Percentiles rank a stretch among this genome's conserved stretches.
Conservation (phyloP, 2,888 invertebrate genomes). For the Drosophila cognata region DNA sequence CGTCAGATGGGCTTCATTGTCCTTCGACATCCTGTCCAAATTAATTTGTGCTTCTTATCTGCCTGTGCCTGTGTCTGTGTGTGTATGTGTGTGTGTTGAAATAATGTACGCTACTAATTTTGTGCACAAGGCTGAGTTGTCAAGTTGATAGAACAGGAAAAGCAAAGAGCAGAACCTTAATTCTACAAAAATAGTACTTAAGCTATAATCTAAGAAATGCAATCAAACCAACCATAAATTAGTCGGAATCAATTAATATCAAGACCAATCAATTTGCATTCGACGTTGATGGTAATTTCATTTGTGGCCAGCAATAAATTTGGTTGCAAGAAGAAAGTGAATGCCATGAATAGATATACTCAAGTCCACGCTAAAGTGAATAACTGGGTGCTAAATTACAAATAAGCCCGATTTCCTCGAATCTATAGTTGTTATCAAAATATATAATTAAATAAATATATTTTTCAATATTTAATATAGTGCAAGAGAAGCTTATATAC, state of each 20-base stretch:
- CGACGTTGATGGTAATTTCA: slow-evolving; percentile 52
- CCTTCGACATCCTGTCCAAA: slow-evolving; percentile 5
- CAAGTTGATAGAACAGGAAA: background rate
- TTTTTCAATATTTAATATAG: background rate
- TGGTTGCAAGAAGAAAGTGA: slow-evolving; percentile 11
- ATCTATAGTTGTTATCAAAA: background rate
- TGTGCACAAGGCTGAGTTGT: slow-evolving; percentile 3
- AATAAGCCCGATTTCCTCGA: background rate
- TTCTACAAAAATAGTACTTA: background rate
- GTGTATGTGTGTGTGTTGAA: slow-evolving; percentile 3
- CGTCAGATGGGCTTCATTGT: slow-evolving; percentile 61
- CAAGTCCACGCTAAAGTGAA: background rate
- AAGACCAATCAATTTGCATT: slow-evolving; percentile 42
- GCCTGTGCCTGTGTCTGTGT: background rate
- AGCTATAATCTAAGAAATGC: slow-evolving; percentile 13
- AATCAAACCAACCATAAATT: slow-evolving; percentile 22
- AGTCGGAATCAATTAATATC: slow-evolving; percentile 36
- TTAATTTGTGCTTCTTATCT: background rate
- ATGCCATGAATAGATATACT: slow-evolving; percentile 7
- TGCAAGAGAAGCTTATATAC: background rate
- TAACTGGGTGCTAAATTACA: background rate
- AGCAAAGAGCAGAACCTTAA: slow-evolving; percentile 5
- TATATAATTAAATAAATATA: background rate
- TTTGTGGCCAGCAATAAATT: slow-evolving; percentile 52
- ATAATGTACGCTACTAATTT: slow-evolving; percentile 1